Conservation (phyloP, 2,888 invertebrate genomes). For the Keiferia lycopersicella region DNA sequence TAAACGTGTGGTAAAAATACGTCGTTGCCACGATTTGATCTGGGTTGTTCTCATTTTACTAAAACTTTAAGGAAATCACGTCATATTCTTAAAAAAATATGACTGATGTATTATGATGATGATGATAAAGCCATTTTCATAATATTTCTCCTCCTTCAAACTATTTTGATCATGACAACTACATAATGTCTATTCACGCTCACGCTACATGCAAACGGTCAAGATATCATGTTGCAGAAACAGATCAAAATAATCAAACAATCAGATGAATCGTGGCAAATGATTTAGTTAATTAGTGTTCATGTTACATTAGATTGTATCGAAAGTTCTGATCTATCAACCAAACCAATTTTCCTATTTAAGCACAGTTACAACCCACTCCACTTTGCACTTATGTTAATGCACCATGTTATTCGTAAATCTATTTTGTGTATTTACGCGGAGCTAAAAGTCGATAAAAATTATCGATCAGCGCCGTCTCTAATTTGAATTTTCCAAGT, state of each 20-base stretch:
- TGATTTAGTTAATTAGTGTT: slow-evolving; percentile 78
- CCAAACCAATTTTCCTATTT: slow-evolving; percentile 57
- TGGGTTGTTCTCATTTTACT: slow-evolving; percentile 19
- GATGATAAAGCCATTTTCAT: too few relatives aligned
- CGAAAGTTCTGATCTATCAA: slow-evolving; percentile 63
- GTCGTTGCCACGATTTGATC: slow-evolving; percentile 60
- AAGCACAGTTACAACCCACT: slow-evolving; percentile 28
- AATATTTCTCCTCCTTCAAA: too few relatives aligned
- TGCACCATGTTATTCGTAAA: slow-evolving; percentile 7
- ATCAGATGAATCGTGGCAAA: slow-evolving; percentile 59
- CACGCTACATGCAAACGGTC: too few relatives aligned
- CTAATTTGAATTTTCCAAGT: neutral
- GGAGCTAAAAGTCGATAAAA: neutral
- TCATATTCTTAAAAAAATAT: neutral
- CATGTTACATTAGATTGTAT: slow-evolving; percentile 79
- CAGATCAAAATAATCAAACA: neutral
- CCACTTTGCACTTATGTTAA: slow-evolving; percentile 19
- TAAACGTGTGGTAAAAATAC: slow-evolving; percentile 74
- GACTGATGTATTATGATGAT: too few relatives aligned
- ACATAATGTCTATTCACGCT: too few relatives aligned
- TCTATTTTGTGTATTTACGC: slow-evolving; percentile 2
- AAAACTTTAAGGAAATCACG: neutral
- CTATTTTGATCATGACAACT: too few relatives aligned
- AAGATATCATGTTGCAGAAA: neutral
- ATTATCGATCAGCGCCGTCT: neutral